Base-by-base conservation (phyloP, 2,888 invertebrate genomes). In the Endotricha flammealis region DNA sequence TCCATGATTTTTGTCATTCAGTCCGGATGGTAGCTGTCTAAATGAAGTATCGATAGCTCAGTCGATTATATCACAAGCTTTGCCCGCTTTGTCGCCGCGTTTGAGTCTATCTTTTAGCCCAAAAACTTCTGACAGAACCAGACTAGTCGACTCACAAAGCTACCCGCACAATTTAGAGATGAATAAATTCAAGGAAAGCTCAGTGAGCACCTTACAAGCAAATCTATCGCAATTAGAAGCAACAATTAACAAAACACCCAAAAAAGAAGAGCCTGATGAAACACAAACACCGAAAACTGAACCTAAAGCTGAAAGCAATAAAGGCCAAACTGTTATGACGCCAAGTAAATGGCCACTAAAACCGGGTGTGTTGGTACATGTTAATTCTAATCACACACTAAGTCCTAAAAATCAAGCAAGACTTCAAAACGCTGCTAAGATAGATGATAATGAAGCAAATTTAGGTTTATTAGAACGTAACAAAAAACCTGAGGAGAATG, bases 281-380 rank as follows among this genome's bases (percentile, higher is more conserved):
- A 38, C 44, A 8, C 54, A 64, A 29, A 70, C 69, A 29, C 66
- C 68, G 0, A 69, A 66, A 53, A 39, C 46, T 23, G 70, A 76
- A 48, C 51, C 58, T 22, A 72, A 66, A 55, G 54, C 38, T 29
- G 69, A 77, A 22, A 50, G 44, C 1, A 56, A 70, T 50, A 75
- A 73, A 51, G 50, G 47, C 16, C 74, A 80, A 60, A 66, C 69
- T 42, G 68, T 73, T 20, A 68, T 71, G 12, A 88, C 91, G 12
- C 89, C 90, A 2, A 91, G 88, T 50, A 92, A 94, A 66, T 96
- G 96, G 96, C 96, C 96, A 5, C 78, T 95, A 41, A 93, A 94
- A 63, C 95, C 96, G 2, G 96, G 96, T 34, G 95, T 96, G 35
- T 88, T 96, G 60, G 93, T 96, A 31, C 96, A 96, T 69, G 92